Evolutionary conservation across 2,888 invertebrate genomes (phyloP).

Genomic region (Polietes domitor): DNA sequence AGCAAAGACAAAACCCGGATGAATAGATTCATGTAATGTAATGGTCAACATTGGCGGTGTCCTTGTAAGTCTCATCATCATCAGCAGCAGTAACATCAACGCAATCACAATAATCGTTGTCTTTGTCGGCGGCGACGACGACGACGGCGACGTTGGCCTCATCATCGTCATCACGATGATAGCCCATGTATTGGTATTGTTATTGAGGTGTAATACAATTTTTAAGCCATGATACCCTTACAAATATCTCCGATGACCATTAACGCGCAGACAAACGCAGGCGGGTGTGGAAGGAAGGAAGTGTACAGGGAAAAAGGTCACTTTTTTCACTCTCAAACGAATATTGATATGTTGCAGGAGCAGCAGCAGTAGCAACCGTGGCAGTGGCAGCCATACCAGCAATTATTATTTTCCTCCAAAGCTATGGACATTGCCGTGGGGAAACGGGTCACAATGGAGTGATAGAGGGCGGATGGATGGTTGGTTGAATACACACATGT

Average conservation of each 20-base stretch:
- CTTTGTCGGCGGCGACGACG: too few relatives aligned
- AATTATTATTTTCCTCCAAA: constrained; percentile 50
- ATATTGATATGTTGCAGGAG: constrained; percentile 41
- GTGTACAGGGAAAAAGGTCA: constrained; percentile 45
- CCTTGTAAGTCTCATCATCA: constrained; percentile 60
- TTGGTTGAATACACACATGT: not conserved
- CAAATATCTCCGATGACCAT: constrained; percentile 39
- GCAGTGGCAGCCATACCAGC: constrained; percentile 40
- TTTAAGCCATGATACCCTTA: constrained; percentile 77
- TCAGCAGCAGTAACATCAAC: constrained; percentile 30
- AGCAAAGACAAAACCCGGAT: constrained; percentile 3
- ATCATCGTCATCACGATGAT: constrained; percentile 60
- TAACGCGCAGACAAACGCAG: constrained; percentile 41
- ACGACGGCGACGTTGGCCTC: not conserved
- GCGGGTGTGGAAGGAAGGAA: constrained; percentile 35
- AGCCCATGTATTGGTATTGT: constrained; percentile 78
- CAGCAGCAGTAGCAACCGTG: too few relatives aligned
- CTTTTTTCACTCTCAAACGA: constrained; percentile 23
- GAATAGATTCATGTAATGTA: constrained; percentile 43
- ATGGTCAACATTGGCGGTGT: constrained; percentile 60
- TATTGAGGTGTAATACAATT: constrained; percentile 80
- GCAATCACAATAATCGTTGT: constrained; percentile 11
- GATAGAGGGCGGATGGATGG: not conserved
- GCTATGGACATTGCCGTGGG: not conserved
- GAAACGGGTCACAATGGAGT: not conserved